These are phyloP conservation scores for Napeogenes inachia DNA, from an alignment of 2,888 invertebrate genomes.

Conservation along the genomic window DNA sequence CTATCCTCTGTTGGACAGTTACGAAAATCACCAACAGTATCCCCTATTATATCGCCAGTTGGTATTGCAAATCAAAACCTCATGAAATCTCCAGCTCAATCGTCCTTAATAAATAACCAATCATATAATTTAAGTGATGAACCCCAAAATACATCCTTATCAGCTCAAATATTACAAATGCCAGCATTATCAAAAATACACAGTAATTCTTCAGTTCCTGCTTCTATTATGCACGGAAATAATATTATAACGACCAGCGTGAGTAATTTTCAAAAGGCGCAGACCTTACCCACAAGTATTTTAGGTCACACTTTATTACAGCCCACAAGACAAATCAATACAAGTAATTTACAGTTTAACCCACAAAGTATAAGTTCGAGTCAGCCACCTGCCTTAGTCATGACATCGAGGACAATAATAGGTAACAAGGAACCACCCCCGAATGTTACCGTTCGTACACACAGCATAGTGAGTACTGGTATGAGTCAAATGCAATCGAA, in stretches of 20 bases:
- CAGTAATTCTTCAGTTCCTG: constrained; percentile 46
- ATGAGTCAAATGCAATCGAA: constrained; percentile 62
- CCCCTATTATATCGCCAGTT: constrained; percentile 66
- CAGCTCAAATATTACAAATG: constrained; percentile 73
- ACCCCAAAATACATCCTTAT: constrained; percentile 42
- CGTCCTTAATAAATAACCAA: constrained; percentile 60
- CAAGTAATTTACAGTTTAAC: constrained; percentile 56
- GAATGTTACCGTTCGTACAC: constrained; percentile 69
- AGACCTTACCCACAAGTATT: constrained; percentile 65
- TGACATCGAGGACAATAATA: constrained; percentile 68
- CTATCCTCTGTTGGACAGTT: constrained; percentile 60
- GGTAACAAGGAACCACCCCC: constrained; percentile 63
- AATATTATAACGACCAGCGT: constrained; percentile 61
- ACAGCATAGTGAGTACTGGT: constrained; percentile 62
- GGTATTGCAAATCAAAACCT: constrained; percentile 49
- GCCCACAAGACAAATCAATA: constrained; percentile 61
- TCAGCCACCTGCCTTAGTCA: constrained; percentile 72
- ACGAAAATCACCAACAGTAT: constrained; percentile 68
- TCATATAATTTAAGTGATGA: constrained; percentile 52
- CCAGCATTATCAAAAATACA: constrained; percentile 71
- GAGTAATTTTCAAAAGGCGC: constrained; percentile 58
- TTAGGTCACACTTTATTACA: constrained; percentile 70
- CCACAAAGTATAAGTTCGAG: constrained; percentile 70
- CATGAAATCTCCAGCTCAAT: constrained; percentile 67
- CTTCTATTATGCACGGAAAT: constrained; percentile 61